These are phyloP conservation scores for Pedionomus torquatus DNA, from an alignment of 2,113 vertebrate genomes.

Conservation along the genomic window DNA sequence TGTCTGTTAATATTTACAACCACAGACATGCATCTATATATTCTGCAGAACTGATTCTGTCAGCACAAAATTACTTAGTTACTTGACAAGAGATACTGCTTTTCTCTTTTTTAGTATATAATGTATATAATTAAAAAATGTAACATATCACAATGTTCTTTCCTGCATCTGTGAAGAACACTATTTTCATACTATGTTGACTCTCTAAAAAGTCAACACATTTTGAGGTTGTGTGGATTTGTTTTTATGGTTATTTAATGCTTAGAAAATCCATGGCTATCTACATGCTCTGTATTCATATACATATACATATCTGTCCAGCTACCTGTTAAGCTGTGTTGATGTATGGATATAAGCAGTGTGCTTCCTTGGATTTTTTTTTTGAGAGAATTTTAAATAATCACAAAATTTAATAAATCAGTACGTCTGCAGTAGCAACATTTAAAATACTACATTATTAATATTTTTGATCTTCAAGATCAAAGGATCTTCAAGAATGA, in stretches of 20 bases:
- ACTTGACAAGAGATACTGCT: not conserved
- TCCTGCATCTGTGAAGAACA: not conserved
- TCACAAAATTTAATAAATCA: not conserved
- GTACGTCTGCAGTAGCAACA: not conserved
- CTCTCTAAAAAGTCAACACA: not conserved
- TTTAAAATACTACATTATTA: not conserved
- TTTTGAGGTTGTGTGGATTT: not conserved
- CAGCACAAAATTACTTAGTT: not conserved
- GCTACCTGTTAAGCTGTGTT: not conserved
- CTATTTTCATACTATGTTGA: not conserved
- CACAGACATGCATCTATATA: not conserved
- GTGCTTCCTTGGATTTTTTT: not conserved
- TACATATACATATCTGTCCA: rapidly evolving
- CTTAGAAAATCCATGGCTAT: not conserved
- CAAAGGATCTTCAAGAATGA: not conserved
- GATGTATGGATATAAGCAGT: not conserved
- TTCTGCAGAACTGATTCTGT: not conserved
- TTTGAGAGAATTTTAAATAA: not conserved
- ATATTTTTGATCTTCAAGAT: not conserved
- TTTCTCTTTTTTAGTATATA: not conserved
- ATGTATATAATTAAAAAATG: not conserved
- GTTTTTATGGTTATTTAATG: not conserved
- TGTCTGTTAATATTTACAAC: not conserved
- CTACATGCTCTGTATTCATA: not conserved
- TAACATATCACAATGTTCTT: not conserved